These are phyloP conservation scores for Helicoverpa assulta DNA, from an alignment of 2,888 invertebrate species.

Conservation along the genomic window DNA sequence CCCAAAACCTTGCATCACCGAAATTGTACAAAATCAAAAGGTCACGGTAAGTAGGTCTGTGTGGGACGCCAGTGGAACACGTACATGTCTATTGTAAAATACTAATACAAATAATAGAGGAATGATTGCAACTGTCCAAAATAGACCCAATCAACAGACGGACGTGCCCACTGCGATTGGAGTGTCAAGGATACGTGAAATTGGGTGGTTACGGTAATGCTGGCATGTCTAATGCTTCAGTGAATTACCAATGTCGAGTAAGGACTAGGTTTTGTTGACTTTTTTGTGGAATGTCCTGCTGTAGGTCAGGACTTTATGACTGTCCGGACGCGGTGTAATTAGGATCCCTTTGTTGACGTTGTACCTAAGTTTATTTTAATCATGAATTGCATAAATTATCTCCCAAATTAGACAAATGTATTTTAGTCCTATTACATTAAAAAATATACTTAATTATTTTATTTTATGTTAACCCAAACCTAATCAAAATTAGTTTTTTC, in stretches of 20 bases:
- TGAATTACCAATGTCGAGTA: slow-evolving; percentile 34
- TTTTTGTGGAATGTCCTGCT: slow-evolving; percentile 1
- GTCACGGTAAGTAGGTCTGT: slow-evolving; percentile 75
- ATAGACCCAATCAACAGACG: slow-evolving; percentile 71
- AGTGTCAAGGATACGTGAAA: slow-evolving; percentile 77
- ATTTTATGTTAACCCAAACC: slow-evolving; percentile 22
- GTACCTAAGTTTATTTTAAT: no score
- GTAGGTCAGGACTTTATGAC: background rate
- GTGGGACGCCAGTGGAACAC: slow-evolving; percentile 75
- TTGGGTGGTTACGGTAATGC: slow-evolving; percentile 60
- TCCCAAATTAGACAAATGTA: background rate
- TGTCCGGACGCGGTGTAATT: background rate
- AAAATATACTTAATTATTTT: slow-evolving; percentile 52
- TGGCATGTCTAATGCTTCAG: slow-evolving; percentile 37
- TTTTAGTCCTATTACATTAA: slow-evolving; percentile 14
- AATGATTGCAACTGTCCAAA: slow-evolving; percentile 76
- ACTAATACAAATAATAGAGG: slow-evolving; percentile 70
- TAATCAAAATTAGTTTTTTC: slow-evolving; percentile 48
- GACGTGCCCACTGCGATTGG: slow-evolving; percentile 71
- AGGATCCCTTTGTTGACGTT: background rate
- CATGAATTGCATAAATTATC: no score
- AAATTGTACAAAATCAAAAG: slow-evolving; percentile 71
- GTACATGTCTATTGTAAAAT: slow-evolving; percentile 73
- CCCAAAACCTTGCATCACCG: slow-evolving; percentile 66
- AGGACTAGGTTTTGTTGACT: slow-evolving; percentile 28